Evolutionary conservation across 2,888 invertebrate genomes (phyloP), one percentile per base, ranked within the genome.

Genomic region (Dasysyrphus tricinctus): DNA sequence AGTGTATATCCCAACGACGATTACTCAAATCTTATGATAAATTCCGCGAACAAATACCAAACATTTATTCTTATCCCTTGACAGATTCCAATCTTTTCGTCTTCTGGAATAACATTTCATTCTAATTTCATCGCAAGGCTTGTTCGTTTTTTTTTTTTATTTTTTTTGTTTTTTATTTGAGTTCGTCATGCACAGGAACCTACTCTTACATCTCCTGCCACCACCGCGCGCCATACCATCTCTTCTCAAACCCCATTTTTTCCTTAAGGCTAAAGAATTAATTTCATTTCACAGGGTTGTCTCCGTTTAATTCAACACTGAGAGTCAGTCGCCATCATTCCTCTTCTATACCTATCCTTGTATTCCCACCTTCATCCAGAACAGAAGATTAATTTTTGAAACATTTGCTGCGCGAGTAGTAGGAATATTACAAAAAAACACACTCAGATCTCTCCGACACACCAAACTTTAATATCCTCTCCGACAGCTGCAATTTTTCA

Each of bases 401-500:
- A 86, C 86, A 82, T 86, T 86, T 82, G 78, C 75, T 63, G 54
- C 49, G 39, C 47, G 44, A 59, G 44, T 59, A 37, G 39, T 12
- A 6, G 16, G 42, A 24, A n/a, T 24, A 61, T 51, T 8, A n/a
- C 29, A 61, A 32, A 70, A 61, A 67, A 67, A 72, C 49, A 57
- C 65, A 44, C 75, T 70, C 16, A 44, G 32, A 32, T 47, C 47
- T 47, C 65, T 16, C 49, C 34, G 74, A 78, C 78, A 78, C 65
- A 75, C 86, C 82, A 72, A 79, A 78, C 86, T 82, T 86, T 86
- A 86, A 86, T 86, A 86, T 86, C 86, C 82, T 82, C 78, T 86
- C 86, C 78, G 86, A 86, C 86, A 86, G 86, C 86, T 86, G 86
- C 86, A 86, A 86, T 86, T 86, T 86, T 86, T 86, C 86, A 86